Evolutionary conservation across 2,113 vertebrate genomes (phyloP), one percentile per base, ranked within the genome.

Genomic region (Colistium nudipinnis): DNA sequence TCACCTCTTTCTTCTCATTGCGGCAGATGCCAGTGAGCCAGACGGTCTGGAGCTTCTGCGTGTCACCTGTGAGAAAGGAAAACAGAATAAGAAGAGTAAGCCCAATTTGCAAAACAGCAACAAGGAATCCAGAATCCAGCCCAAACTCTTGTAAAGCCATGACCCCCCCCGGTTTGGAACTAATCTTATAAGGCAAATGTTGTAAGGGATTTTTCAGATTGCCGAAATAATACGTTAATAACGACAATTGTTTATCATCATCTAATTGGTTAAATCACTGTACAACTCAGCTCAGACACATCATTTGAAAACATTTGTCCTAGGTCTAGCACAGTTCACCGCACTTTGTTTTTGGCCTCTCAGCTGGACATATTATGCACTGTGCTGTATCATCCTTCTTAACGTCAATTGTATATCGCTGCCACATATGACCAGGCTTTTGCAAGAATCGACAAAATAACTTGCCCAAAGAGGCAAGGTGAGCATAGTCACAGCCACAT

Each of bases 21-120:
- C 98, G 95, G 80, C 98, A 99, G 91, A 99, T 99, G 1, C 98
- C 98, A 0, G 98, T 98, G 31, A 99, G 93, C 98, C 98, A 99
- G 62, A 99, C 96, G 0, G 97, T 98, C 92, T 99, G 96, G 80
- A 99, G 93, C 78, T 97, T 98, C 89, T 98, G 96, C 0, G 96
- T 98, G 74, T 98, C 97, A 6, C 97, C 98, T 99, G 88, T 7
- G 55, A 47, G 44, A 0, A 24, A 28, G n/a, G 11, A 55, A 25
- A 9, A 45, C 30, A 69, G 14, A 31, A 25, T 0, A 17, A 24
- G 3, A 63, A 35, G 2, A 16, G 38, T 22, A 39, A 62, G 25
- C 11, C 31, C 25, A 19, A 13, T 74, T 74, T 66, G 48, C 61
- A 56, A 41, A 44, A 56, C 20, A 24, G 19, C 7, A n/a, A n/a